These are phyloP conservation scores for Amphibalanus amphitrite DNA, from an alignment of 1,140 invertebrate species.

Conservation along the genomic window DNA sequence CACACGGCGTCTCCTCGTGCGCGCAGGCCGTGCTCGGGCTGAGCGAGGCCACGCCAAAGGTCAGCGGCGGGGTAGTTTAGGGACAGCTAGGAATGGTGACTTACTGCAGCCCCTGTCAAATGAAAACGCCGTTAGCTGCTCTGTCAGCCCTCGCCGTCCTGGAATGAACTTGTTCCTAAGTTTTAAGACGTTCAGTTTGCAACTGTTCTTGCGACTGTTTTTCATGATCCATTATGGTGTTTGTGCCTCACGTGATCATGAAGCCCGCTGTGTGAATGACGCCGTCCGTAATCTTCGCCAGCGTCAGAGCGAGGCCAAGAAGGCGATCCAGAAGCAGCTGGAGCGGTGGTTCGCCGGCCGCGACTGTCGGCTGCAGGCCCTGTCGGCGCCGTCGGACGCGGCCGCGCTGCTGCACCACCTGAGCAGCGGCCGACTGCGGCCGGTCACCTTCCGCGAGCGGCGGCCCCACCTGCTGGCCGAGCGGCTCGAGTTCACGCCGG, in stretches of 20 bases:
- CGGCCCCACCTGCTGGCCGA: slow-evolving; percentile 67
- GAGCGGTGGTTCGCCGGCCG: not conserved
- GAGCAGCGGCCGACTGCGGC: slow-evolving; percentile 10
- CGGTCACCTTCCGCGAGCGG: slow-evolving; percentile 46
- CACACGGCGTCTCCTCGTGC: not conserved
- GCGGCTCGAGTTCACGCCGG: slow-evolving; percentile 44
- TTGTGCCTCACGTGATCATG: too few species aligned
- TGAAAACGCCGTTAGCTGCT: not conserved
- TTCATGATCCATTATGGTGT: too few species aligned
- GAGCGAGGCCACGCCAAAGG: not conserved
- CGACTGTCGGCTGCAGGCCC: not conserved
- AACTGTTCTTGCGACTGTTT: too few species aligned
- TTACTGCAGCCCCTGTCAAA: too few species aligned
- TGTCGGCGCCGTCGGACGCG: slow-evolving; percentile 5
- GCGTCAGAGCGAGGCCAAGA: not conserved
- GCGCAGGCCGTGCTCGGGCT: not conserved
- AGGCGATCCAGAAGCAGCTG: not conserved
- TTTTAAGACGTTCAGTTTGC: too few species aligned
- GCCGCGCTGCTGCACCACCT: slow-evolving; percentile 12
- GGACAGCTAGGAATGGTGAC: too few species aligned
- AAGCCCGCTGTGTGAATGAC: too few species aligned
- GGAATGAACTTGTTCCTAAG: not conserved
- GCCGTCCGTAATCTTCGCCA: not conserved
- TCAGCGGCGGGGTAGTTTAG: not conserved
- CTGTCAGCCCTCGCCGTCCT: not conserved